Conservation (phyloP, 1,140 invertebrate species). For the Dendroctonus ponderosae region DNA sequence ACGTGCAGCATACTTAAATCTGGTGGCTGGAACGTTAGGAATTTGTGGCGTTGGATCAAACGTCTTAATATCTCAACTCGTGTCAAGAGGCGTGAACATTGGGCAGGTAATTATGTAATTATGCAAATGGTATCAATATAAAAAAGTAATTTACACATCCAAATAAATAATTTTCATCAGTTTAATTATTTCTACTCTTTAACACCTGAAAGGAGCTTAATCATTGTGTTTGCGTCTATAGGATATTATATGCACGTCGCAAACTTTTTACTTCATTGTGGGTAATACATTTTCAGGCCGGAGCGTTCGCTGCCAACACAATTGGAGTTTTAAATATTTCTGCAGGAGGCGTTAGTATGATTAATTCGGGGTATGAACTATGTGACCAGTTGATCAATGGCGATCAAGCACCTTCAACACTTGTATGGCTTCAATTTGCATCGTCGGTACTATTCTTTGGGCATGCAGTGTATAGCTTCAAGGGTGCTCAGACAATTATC, state of each 20-base stretch:
- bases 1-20: conserved; percentile 49
- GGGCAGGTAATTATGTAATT: conserved; percentile 41
- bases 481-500: conserved; percentile 45
- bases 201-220: background rate
- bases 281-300: conserved; percentile 33
- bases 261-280: no score
- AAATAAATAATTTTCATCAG: background rate
- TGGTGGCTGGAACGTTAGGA: conserved; percentile 45
- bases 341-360: conserved; percentile 38
- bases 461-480: conserved; percentile 48
- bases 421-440: conserved; percentile 48
- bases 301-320: conserved; percentile 38
- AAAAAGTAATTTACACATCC: no score
- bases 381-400: conserved; percentile 36
- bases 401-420: conserved; percentile 35
- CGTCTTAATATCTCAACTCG: conserved; percentile 35
- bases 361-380: conserved; percentile 44
- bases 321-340: conserved; percentile 42
- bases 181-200: no score
- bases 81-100: conserved; percentile 37
- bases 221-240: background rate
- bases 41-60: conserved; percentile 47
- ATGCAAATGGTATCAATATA: no score
- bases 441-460: conserved; percentile 51
- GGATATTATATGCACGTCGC: no score